phyloP scores from a whole-genome alignment of 2,888 invertebrate genomes.

The Nudaria mundana region DNA sequence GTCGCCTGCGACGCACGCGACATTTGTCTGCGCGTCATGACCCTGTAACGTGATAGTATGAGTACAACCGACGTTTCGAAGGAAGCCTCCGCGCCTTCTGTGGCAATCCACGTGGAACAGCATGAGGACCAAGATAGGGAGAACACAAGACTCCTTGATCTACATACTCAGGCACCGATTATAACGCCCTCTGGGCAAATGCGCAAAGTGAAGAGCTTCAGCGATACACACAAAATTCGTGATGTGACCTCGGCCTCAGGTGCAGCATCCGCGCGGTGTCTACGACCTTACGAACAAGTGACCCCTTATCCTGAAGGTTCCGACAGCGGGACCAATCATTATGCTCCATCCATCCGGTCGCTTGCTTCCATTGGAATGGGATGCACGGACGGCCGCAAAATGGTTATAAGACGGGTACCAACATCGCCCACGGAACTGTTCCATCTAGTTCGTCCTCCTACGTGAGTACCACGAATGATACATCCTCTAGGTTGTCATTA shows the following conservation, averaged over 20 bases:
- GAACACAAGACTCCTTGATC: constrained; percentile 62
- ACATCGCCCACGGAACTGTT: constrained; percentile 92
- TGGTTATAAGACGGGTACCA: constrained; percentile 91
- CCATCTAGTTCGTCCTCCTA: constrained; percentile 91
- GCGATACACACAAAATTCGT: constrained; percentile 72
- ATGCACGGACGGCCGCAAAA: constrained; percentile 92
- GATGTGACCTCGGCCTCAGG: constrained; percentile 70
- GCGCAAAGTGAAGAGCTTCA: constrained; percentile 77
- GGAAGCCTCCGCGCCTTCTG: constrained; percentile 69
- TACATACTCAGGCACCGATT: constrained; percentile 54
- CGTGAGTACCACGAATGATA: constrained; percentile 83
- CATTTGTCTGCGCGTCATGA: constrained; percentile 68
- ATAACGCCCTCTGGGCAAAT: constrained; percentile 75
- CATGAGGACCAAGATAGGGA: constrained; percentile 65
- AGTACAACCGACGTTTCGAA: constrained; percentile 66
- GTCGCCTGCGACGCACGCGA: constrained; percentile 72
- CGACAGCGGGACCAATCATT: constrained; percentile 83
- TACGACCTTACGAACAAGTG: constrained; percentile 75
- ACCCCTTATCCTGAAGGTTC: constrained; percentile 78
- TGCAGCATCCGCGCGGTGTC: constrained; percentile 71
- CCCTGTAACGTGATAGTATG: constrained; percentile 76
- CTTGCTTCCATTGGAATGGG: constrained; percentile 94
- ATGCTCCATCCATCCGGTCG: constrained; percentile 88
- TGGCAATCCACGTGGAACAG: constrained; percentile 70
- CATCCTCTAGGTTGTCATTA: constrained; percentile 68